A percentile compares a stretch with the other conserved stretches of the same genome.
phyloP scores from a whole-genome alignment of 2,797 vertebrate species.

The Leuciscus waleckii region DNA sequence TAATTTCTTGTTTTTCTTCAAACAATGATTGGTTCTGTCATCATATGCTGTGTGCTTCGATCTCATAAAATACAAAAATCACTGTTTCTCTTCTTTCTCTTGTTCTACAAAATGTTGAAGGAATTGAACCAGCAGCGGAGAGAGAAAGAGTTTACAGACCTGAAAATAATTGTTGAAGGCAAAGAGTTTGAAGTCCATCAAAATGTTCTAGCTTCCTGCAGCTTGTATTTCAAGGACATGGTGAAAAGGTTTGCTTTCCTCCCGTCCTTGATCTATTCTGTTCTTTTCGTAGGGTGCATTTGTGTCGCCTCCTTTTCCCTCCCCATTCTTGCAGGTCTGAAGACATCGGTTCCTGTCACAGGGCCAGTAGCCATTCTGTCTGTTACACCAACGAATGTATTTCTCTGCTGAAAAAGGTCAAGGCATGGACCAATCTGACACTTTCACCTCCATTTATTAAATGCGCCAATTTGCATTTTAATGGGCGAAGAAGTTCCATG shows the following conservation, averaged over 20 bases:
- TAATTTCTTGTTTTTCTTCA: constrained; percentile 6
- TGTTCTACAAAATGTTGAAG: constrained; percentile 99
- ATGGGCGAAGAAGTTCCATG: constrained; percentile 82
- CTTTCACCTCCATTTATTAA: constrained; percentile 79
- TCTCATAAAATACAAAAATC: constrained; percentile 4
- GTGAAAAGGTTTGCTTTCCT: constrained; percentile 99
- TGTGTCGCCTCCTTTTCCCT: constrained; percentile 88
- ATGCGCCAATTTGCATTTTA: constrained; percentile 82
- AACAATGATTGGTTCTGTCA: constrained; percentile 17
- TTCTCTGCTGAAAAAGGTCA: constrained; percentile 76
- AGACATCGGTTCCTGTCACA: constrained; percentile 96
- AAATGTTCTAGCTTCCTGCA: constrained; percentile 99
- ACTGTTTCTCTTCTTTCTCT: constrained; percentile 85
- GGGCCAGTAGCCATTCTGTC: constrained; percentile 99
- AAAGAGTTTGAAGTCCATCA: constrained; percentile 99
- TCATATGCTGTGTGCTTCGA: constrained; percentile 18
- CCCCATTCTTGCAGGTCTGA: constrained; percentile 96
- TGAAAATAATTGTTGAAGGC: constrained; percentile 99
- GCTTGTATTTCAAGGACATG: constrained; percentile 99
- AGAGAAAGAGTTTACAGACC: constrained; percentile 99
- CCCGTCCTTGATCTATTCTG: constrained; percentile 90
- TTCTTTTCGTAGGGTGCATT: constrained; percentile 94
- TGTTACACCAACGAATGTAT: constrained; percentile 96
- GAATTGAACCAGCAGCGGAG: constrained; percentile 99
- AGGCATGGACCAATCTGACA: constrained; percentile 75